Percentiles rank a stretch among this genome's conserved stretches.
Evolutionary conservation across 2,797 vertebrate species (phyloP).

Genomic region (Manis crassicaudata): DNA sequence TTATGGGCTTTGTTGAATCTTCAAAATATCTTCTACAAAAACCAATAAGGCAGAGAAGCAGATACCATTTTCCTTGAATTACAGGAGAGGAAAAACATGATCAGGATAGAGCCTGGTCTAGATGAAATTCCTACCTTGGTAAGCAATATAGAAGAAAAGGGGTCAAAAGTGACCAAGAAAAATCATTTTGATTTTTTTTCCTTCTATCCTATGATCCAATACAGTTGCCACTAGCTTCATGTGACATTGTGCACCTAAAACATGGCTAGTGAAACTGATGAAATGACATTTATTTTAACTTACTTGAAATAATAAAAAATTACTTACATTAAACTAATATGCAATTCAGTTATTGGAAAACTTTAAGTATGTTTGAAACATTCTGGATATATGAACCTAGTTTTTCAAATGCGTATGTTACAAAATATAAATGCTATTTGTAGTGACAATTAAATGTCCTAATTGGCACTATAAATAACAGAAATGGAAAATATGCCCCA

Average conservation of each 20-base stretch:
- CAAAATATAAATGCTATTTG: constrained; percentile 33
- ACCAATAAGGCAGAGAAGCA: not conserved
- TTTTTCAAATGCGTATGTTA: constrained; percentile 34
- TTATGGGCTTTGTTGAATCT: not conserved
- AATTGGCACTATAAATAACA: not conserved
- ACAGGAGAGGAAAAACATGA: not conserved
- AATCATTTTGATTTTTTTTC: not conserved
- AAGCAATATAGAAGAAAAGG: constrained; percentile 4
- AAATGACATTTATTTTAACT: constrained; percentile 13
- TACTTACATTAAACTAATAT: constrained; percentile 22
- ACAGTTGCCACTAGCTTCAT: not conserved
- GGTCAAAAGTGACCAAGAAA: not conserved
- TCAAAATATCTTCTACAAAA: constrained; percentile 33
- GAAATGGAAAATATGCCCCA: not conserved
- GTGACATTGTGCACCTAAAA: not conserved
- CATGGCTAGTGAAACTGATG: not conserved
- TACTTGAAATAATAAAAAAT: constrained; percentile 7
- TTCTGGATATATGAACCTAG: not conserved
- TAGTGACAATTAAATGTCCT: not conserved
- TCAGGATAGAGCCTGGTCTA: not conserved
- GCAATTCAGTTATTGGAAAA: constrained; percentile 35
- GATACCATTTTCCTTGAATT: not conserved
- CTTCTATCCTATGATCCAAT: not conserved
- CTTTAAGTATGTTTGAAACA: not conserved
- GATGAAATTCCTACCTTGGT: not conserved